phyloP scores from a whole-genome alignment of 2,888 invertebrate genomes.

The Chloroclystis v-ata region DNA sequence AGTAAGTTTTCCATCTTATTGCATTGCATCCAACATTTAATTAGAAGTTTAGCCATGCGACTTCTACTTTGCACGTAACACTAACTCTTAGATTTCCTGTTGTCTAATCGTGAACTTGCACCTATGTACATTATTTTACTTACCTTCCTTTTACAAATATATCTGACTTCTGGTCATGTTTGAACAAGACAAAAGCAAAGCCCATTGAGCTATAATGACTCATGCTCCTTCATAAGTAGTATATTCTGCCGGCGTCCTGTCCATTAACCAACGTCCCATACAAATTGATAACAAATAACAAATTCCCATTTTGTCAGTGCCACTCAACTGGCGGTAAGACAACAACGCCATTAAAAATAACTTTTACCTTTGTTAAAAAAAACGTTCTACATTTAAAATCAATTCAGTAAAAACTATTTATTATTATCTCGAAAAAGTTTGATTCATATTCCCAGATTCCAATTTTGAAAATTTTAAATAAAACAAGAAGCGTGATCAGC shows the following conservation, averaged over 20 bases:
- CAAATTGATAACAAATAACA: conserved; percentile 74
- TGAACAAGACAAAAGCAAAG: conserved; percentile 6
- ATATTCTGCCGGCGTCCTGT: conserved; percentile 57
- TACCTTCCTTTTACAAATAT: too few relatives aligned
- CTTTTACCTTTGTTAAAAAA: not conserved
- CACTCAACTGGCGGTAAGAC: conserved; percentile 48
- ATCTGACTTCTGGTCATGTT: too few relatives aligned
- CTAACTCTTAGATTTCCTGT: too few relatives aligned
- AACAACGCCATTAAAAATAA: conserved; percentile 48
- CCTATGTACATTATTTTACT: too few relatives aligned
- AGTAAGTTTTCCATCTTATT: too few relatives aligned
- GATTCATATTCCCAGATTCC: too few relatives aligned
- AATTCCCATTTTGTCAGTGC: conserved; percentile 65
- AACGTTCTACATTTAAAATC: conserved; percentile 6
- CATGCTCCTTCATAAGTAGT: conserved; percentile 62
- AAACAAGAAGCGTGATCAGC: too few relatives aligned
- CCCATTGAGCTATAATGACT: conserved; percentile 42
- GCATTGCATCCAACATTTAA: too few relatives aligned
- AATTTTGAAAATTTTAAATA: not conserved
- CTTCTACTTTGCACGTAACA: too few relatives aligned
- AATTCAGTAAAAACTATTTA: not conserved
- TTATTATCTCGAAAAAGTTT: too few relatives aligned
- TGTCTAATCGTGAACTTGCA: too few relatives aligned
- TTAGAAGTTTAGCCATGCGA: too few relatives aligned
- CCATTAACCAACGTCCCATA: conserved; percentile 68